Evolutionary conservation across 2,888 invertebrate species (phyloP).

Genomic region (Drosophila testacea): DNA sequence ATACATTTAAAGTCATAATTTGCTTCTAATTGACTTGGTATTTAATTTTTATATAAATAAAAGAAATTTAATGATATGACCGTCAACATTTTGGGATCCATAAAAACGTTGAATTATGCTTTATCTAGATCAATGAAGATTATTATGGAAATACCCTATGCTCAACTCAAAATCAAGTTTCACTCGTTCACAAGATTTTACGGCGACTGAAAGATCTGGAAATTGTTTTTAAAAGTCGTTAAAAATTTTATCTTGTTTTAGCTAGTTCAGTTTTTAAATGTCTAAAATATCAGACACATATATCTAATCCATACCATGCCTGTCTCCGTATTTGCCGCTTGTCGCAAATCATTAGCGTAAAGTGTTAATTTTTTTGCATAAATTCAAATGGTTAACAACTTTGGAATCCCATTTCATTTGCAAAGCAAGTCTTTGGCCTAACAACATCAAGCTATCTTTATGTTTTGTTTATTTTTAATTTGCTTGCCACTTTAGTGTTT

Average conservation of each 20-base stretch:
- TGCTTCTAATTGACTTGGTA: constrained; percentile 72
- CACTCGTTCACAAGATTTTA: constrained; percentile 23
- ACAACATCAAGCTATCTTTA: constrained; percentile 26
- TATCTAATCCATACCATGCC: constrained; percentile 27
- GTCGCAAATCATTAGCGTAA: constrained; percentile 68
- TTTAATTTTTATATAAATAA: constrained; percentile 72
- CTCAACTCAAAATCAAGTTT: constrained; percentile 45
- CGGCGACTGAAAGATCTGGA: constrained; percentile 29
- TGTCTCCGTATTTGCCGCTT: constrained; percentile 31
- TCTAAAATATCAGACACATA: constrained; percentile 21
- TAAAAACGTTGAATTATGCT: constrained; percentile 49
- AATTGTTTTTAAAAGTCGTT: constrained; percentile 25
- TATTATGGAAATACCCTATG: constrained; percentile 41
- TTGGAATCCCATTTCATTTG: constrained; percentile 45
- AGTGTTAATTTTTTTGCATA: constrained; percentile 73
- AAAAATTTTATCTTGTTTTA: constrained; percentile 29
- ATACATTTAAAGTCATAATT: constrained; percentile 59
- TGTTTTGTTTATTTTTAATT: constrained; percentile 14
- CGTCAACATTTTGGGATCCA: constrained; percentile 50
- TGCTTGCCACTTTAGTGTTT: background rate
- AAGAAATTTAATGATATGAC: constrained; percentile 31
- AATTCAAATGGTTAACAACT: constrained; percentile 44
- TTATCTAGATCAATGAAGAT: constrained; percentile 58
- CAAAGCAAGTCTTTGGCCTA: constrained; percentile 23
- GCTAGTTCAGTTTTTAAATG: constrained; percentile 27